Base-by-base conservation (phyloP, 2,113 vertebrate species). In the Burhinus bistriatus region DNA sequence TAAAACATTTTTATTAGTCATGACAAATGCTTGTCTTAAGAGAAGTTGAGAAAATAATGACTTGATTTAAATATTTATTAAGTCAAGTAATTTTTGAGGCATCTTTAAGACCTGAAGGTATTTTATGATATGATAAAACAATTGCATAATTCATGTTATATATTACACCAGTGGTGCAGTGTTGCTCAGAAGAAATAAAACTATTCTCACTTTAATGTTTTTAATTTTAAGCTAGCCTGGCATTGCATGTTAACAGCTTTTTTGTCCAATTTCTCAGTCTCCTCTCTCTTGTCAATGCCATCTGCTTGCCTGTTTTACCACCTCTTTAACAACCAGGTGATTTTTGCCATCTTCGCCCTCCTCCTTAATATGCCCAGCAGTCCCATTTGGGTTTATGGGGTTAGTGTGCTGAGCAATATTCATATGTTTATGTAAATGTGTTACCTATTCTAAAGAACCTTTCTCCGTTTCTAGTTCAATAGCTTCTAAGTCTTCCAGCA, bases 251-350 rank as follows among this genome's bases (percentile, higher is more conserved):
- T 95, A 92, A 87, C 69, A 87, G 22, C 26, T 66, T 92, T 94
- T 95, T 91, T 84, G 51, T 95, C 54, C 61, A 51, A 11, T 54
- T 95, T 93, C 51, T 75, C 80, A 77, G 73, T 82, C 80, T 81
- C 19, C 19, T 91, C 36, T 79, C 66, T 75, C 83, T 91, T 78
- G 58, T 82, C 52, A 76, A 23, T 92, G 77, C 72, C 95, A 96
- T 95, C 89, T 91, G 65, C 72, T 94, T 87, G n/a, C 83, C 87
- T 95, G 59, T 59, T 95, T 96, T 45, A 79, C 55, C 72, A 76
- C 44, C 44, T 57, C 44, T 78, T 92, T 84, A 89, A 82, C 38
- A 92, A 75, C 5, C 47, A 90, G 68, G 76, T 94, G 89, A 84
- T 90, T 96, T 97, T 92, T 93, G 47, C 34, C 51, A 55, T 71